Evolutionary conservation across 2,113 vertebrate species (phyloP).

Genomic region (Hypanus sabinus): DNA sequence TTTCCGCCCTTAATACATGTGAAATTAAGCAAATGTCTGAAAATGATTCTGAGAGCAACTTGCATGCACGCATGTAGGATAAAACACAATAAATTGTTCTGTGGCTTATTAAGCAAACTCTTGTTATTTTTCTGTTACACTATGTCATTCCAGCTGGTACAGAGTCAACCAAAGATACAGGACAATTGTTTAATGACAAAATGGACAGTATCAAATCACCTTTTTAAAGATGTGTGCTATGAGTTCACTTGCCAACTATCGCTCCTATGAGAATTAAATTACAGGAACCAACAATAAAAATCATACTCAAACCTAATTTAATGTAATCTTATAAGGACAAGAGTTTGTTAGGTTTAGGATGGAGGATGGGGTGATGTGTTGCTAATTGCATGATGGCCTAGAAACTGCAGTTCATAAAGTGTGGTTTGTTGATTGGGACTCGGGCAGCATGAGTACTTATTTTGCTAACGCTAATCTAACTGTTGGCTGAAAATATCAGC

Average conservation of each 20-base stretch:
- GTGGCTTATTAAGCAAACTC: too few species aligned
- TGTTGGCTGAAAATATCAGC: too few species aligned
- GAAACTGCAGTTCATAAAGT: too few species aligned
- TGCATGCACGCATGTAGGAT: not conserved
- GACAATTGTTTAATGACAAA: conserved; percentile 9
- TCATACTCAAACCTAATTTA: not conserved
- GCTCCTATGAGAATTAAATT: not conserved
- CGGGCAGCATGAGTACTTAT: too few species aligned
- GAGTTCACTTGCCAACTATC: not conserved
- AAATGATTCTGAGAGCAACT: not conserved
- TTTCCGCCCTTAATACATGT: not conserved
- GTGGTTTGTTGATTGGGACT: too few species aligned
- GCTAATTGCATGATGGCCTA: too few species aligned
- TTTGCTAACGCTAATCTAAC: too few species aligned
- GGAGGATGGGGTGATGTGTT: not conserved
- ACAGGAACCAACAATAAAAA: conserved; percentile 1
- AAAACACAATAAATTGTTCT: not conserved
- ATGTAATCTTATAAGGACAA: not conserved
- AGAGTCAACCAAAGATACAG: not conserved
- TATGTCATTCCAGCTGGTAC: not conserved
- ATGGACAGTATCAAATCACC: not conserved
- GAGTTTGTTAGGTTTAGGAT: not conserved
- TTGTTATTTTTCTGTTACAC: not conserved
- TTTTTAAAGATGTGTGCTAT: not conserved
- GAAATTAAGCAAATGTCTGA: not conserved